phyloP scores from a whole-genome alignment of 2,888 invertebrate species.

The Standfussiana lucernea region DNA sequence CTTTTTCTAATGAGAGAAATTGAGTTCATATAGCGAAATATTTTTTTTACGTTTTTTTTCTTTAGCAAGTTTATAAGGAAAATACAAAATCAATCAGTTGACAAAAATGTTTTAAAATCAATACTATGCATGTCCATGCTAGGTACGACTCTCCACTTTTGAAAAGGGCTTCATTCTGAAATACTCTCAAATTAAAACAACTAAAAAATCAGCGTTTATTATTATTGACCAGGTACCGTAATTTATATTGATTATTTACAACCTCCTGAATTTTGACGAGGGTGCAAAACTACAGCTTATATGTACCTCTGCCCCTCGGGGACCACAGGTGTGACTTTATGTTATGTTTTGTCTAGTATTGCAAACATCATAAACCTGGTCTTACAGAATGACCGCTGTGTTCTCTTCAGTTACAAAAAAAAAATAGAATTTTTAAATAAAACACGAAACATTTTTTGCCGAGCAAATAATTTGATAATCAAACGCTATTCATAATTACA shows the following conservation, averaged over 20 bases:
- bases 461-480: constrained; percentile 17
- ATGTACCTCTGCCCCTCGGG: too few relatives aligned
- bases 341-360: neutral
- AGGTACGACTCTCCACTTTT: too few relatives aligned
- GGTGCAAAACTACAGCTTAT: too few relatives aligned
- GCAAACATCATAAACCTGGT: neutral
- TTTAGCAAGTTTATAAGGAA: neutral
- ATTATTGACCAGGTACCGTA: too few relatives aligned
- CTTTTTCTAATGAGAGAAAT: constrained; percentile 3
- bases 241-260: too few relatives aligned
- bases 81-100: neutral
- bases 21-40: neutral
- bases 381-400: neutral
- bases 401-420: too few relatives aligned
- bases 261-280: too few relatives aligned
- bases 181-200: too few relatives aligned
- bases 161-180: too few relatives aligned
- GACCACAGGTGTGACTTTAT: too few relatives aligned
- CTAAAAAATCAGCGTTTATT: too few relatives aligned
- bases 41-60: neutral
- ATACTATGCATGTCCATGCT: neutral
- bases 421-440: neutral
- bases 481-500: constrained; percentile 25
- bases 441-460: constrained; percentile 7
- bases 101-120: too few relatives aligned